Evolutionary conservation across 92 coral and sea anemone genomes (phyloP), one percentile per base, ranked within the genome.

Genomic region (Palythoa caribaeorum): DNA sequence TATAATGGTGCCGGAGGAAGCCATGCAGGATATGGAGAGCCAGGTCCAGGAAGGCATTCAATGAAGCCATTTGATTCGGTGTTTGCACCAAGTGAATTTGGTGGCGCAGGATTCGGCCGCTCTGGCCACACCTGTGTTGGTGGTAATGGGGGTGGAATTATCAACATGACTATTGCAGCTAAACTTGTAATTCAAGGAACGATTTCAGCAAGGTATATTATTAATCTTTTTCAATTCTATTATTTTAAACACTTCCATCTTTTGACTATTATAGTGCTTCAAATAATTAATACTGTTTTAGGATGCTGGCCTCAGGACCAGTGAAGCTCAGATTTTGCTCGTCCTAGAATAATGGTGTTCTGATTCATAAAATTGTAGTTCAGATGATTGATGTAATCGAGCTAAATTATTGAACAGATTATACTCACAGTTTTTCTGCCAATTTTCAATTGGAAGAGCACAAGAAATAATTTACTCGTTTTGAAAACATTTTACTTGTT

Each of bases 51-150:
- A 73, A 81, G 87, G 68, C 53, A 28, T 17, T 60, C 77, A 55
- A 51, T 72, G 21, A 68, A 81, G 63, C 94, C 94, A 9, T 92
- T 85, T 62, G 94, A 92, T 66, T 89, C 79, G 38, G 71, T 87
- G 5, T 85, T 77, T 65, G 37, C 60, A 8, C 94, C 94, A 39
- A 81, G 13, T 28, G 9, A 74, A 57, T 88, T 83, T 81, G 94
- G 94, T 39, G 92, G 88, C 71, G 94, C 90, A 9, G 94, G 94
- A 70, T 77, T 79, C 19, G 90, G 89, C n/a, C 90, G 86, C 28
- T 48, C 36, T 39, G 80, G 84, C 28, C 70, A 83, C 16, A 38
- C 2, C 19, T 71, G 73, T 52, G 28, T 37, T 13, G 87, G 88
- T 79, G 92, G 92, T 5, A 84, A 69, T 50, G 94, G 94, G 15